Evolutionary conservation across 2,888 invertebrate species (phyloP), one percentile per base, ranked within the genome.

Genomic region (Mythimna vitellina): DNA sequence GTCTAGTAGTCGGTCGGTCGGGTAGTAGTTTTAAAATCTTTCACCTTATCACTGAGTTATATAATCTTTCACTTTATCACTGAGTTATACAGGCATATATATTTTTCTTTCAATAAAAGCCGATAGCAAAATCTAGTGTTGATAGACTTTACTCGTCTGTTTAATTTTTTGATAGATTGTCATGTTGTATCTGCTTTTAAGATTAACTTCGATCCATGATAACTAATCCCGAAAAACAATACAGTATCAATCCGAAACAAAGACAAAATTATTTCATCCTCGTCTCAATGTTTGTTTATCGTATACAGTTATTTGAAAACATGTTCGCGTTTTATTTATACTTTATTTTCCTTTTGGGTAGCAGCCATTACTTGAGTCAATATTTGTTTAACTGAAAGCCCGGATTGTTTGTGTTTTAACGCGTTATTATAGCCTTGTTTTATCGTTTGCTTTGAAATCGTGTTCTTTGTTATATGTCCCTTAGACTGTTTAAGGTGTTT

Each of bases 291-390:
- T 87, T 84, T 83, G 85, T 22, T 56, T 64, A 73, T 5, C 64
- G 74, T 76, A 85, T 86, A 87, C 87, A 87, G 86, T 87, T 88
- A 90, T 90, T 89, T 86, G 83, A 85, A 88, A 89, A 84, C 82
- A 86, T 84, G 83, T 73, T 80, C 25, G 73, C 73, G 73, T 86
- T 75, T 87, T 89, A 87, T 90, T 89, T 90, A 86, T 89, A 86
- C 88, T 90, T 89, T 88, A 90, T 90, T 89, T 89, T 89, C 88
- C 86, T 88, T 84, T 84, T 85, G 81, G 87, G 86, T 85, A 81
- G 81, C 87, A 82, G 85, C 93, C 93, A 94, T 94, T 94, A 93
- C 92, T 90, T 88, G 88, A 57, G 73, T 88, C 90, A 93, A 94
- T 90, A 92, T 94, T 94, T 92, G 89, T 81, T 72, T 84, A 84